These are phyloP conservation scores for Kobus ellipsiprymnus DNA, from an alignment of 2,113 vertebrate species.

Conservation along the genomic window DNA sequence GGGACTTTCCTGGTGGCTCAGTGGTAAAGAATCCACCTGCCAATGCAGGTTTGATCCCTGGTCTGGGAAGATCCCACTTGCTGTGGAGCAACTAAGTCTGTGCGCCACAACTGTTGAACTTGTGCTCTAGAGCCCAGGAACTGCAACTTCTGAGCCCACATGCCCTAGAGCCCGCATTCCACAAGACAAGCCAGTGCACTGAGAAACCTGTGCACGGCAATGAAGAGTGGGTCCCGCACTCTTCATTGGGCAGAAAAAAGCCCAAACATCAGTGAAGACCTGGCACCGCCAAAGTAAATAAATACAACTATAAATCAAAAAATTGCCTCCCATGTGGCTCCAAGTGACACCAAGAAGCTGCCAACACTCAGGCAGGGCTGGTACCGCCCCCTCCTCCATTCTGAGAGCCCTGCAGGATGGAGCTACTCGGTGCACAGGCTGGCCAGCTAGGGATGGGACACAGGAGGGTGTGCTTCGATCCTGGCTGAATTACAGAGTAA, in stretches of 20 bases:
- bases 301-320: neutral
- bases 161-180: neutral
- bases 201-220: neutral
- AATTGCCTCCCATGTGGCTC: neutral
- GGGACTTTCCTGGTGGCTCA: neutral
- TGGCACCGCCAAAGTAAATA: neutral
- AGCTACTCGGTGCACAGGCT: neutral
- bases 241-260: neutral
- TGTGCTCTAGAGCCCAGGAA: neutral
- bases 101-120: neutral
- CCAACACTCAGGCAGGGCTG: neutral
- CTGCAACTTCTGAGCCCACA: neutral
- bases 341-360: neutral
- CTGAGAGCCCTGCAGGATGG: accelerated
- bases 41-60: neutral
- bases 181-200: neutral
- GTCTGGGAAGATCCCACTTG: neutral
- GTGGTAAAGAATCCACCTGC: neutral
- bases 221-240: neutral
- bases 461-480: neutral
- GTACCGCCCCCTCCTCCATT: neutral
- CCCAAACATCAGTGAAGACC: neutral
- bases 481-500: too few species aligned
- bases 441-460: neutral
- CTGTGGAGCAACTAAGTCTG: neutral